Conservation (phyloP, 2,797 vertebrate genomes). For the Sebastes oblongus region DNA sequence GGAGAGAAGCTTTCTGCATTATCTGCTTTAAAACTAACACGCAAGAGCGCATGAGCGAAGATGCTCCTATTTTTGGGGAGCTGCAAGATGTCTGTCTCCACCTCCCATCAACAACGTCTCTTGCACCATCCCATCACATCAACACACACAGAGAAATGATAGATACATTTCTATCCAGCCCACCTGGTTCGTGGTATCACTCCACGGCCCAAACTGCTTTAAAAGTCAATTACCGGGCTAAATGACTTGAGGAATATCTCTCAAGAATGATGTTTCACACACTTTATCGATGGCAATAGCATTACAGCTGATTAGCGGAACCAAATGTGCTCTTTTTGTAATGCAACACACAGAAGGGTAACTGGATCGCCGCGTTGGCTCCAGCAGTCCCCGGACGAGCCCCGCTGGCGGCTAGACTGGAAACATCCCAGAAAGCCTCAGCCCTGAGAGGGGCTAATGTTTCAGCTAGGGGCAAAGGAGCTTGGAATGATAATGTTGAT, state of each 20-base stretch:
- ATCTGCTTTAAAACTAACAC: constrained; percentile 67
- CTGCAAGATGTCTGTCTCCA: constrained; percentile 77
- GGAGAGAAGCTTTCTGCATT: constrained; percentile 73
- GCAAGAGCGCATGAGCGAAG: constrained; percentile 32
- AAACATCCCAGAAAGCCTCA: constrained; percentile 83
- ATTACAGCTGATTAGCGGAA: constrained; percentile 85
- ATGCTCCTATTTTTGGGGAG: constrained; percentile 60
- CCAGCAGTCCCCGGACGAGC: constrained; percentile 78
- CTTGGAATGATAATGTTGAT: constrained; percentile 83
- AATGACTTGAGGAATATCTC: constrained; percentile 82
- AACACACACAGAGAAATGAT: constrained; percentile 67
- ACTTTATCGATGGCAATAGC: constrained; percentile 85
- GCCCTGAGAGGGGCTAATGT: constrained; percentile 81
- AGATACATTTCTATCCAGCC: constrained; percentile 77
- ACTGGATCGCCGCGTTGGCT: constrained; percentile 81
- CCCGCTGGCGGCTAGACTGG: constrained; percentile 80
- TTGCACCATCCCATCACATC: constrained; percentile 48
- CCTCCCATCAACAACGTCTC: constrained; percentile 68
- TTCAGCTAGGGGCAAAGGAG: constrained; percentile 80
- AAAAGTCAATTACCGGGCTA: constrained; percentile 84
- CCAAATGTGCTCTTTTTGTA: constrained; percentile 87
- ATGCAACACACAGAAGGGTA: constrained; percentile 84
- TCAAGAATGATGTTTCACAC: constrained; percentile 84
- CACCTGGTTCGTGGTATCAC: constrained; percentile 82
- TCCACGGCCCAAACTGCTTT: constrained; percentile 80